Base-by-base conservation (phyloP, 2,797 vertebrate species). In the Enteromius thamalakanensis region DNA sequence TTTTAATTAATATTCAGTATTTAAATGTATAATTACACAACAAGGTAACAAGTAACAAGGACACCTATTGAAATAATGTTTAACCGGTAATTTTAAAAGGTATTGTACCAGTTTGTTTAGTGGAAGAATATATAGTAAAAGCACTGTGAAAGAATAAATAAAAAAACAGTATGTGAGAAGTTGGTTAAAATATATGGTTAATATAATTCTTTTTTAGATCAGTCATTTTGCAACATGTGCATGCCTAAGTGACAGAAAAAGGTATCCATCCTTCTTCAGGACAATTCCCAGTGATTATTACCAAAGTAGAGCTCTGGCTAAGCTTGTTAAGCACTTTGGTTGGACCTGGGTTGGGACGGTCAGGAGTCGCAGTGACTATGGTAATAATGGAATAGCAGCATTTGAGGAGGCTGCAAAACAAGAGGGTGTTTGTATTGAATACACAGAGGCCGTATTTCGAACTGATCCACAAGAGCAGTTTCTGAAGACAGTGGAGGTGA, bases 301-400 rank as follows among this genome's bases (percentile, higher is more conserved):
- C 67, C 94, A 94, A 90, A 93, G 92, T 87, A 91, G 91, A 92
- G 92, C 90, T 0, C 86, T 94, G 32, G 94, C 92, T 26, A 89
- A 93, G 23, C 72, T 94, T 53, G 93, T 94, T 17, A 93, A 90
- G n/a, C 19, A 92, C 84, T 94, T 95, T 90, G 93, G 92, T 9
- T 95, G 94, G 94, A 94, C 91, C 1, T 95, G 93, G 93, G 90
- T 95, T 51, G 94, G 94, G 68, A 90, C 92, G 0, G 86, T 95
- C 0, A 88, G 91, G 85, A 88, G 85, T 37, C 90, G 94, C 80
- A 84, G 90, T 87, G 94, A 93, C 81, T 91, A 89, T 49, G 90
- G 90, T 3, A 86, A 80, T 74, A 86, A 69, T 58, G 87, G 89
- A 17, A 88, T 89, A n/a, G 81, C 88, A 34, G 76, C 88, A 8